These are phyloP conservation scores for Drosophila lacteicornis DNA, from an alignment of 1,140 invertebrate species.

Conservation along the genomic window DNA sequence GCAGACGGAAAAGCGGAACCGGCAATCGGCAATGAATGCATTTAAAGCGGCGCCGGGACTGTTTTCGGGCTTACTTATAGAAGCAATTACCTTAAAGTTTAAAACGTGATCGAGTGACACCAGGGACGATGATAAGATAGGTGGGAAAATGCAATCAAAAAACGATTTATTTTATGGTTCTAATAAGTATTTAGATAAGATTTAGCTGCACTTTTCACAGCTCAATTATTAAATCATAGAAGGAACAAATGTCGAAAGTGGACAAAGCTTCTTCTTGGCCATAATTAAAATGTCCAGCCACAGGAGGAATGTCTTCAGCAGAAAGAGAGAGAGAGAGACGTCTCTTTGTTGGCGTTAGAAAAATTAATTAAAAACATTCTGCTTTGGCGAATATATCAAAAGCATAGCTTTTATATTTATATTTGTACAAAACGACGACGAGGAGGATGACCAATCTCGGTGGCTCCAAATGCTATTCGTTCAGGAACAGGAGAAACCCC, in stretches of 20 bases:
- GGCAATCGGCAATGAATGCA: constrained; percentile 28
- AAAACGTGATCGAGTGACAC: constrained; percentile 5
- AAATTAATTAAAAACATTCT: neutral
- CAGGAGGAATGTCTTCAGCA: neutral
- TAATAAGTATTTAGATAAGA: too few relatives aligned
- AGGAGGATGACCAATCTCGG: too few relatives aligned
- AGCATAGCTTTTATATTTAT: neutral
- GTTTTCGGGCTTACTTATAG: neutral
- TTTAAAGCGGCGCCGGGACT: constrained; percentile 9
- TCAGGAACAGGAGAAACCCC: neutral
- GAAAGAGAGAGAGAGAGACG: too few relatives aligned
- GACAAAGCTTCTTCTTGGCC: neutral
- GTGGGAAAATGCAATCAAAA: neutral
- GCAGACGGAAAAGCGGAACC: constrained; percentile 1
- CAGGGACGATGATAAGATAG: neutral
- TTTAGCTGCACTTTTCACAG: neutral
- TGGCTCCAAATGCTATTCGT: neutral
- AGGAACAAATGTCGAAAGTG: too few relatives aligned
- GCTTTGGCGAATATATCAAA: neutral
- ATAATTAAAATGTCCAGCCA: neutral
- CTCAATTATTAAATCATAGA: neutral
- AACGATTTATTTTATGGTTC: constrained; percentile 2
- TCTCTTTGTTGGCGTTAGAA: neutral
- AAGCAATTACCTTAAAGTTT: constrained; percentile 6
- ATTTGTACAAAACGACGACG: neutral